A percentile compares a stretch with the other conserved stretches of the same genome.
Evolutionary conservation across 2,113 vertebrate genomes (phyloP).

Genomic region (Platichthys stellatus): DNA sequence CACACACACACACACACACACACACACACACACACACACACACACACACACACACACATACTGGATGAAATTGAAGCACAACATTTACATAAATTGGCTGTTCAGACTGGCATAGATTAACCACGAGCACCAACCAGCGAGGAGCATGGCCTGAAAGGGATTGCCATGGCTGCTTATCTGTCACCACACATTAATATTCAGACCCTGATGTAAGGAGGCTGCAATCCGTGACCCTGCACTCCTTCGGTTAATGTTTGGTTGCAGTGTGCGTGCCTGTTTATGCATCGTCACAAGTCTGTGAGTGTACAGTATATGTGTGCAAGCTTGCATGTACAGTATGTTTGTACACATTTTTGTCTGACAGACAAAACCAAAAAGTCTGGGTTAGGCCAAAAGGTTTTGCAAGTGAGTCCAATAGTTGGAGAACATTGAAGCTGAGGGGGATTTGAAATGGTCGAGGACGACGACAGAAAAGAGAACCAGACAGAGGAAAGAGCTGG

Average conservation of each 20-base stretch:
- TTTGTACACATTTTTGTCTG: too few relatives aligned
- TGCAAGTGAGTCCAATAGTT: constrained; percentile 10
- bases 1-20: too few relatives aligned
- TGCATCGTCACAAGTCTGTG: constrained; percentile 22
- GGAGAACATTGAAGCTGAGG: constrained; percentile 30
- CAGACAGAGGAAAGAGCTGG: constrained; percentile 30
- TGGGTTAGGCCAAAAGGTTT: constrained; percentile 16
- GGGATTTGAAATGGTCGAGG: constrained; percentile 10
- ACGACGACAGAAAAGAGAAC: constrained; percentile 35
- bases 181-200: constrained; percentile 76
- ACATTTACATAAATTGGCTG: constrained; percentile 51
- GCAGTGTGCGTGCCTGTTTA: constrained; percentile 22
- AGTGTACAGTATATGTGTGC: constrained; percentile 2
- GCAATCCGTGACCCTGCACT: constrained; percentile 70
- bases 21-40: too few relatives aligned
- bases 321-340: not conserved
- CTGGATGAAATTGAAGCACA: constrained; percentile 22
- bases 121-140: constrained; percentile 36
- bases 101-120: constrained; percentile 65
- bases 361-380: not conserved
- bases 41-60: not conserved
- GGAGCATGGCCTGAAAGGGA: constrained; percentile 66
- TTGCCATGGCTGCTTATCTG: constrained; percentile 75
- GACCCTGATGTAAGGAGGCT: constrained; percentile 63
- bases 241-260: constrained; percentile 41